These are phyloP conservation scores for Euura saliciscinereae DNA, from an alignment of 1,140 invertebrate species.

Conservation along the genomic window DNA sequence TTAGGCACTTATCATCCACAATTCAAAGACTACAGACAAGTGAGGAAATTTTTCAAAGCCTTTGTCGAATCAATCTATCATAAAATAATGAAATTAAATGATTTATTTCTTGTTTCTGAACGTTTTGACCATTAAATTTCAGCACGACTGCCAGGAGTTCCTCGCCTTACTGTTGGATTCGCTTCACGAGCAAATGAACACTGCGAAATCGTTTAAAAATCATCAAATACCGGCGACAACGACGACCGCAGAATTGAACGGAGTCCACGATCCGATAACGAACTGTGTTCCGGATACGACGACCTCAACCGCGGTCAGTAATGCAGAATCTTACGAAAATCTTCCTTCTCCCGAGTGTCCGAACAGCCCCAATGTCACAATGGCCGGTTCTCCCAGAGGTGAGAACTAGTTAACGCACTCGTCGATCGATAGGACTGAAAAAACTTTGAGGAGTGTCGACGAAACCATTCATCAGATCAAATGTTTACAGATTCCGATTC, in stretches of 20 bases:
- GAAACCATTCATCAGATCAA: neutral
- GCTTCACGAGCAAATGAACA: constrained; percentile 72
- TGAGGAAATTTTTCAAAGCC: constrained; percentile 34
- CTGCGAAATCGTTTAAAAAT: constrained; percentile 50
- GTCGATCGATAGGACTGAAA: neutral
- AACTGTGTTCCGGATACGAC: neutral
- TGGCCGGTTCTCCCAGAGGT: constrained; percentile 55
- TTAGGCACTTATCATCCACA: constrained; percentile 69
- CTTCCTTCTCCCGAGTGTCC: constrained; percentile 45
- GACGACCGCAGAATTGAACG: neutral
- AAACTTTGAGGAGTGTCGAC: neutral
- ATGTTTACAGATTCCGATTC: constrained; percentile 37
- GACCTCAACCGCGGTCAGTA: constrained; percentile 24
- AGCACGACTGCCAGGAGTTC: constrained; percentile 81
- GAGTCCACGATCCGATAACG: neutral
- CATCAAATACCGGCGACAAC: constrained; percentile 37
- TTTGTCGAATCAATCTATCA: too few species aligned
- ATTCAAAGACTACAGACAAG: constrained; percentile 69
- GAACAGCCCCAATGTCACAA: constrained; percentile 51
- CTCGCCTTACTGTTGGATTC: constrained; percentile 71
- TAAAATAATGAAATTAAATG: too few species aligned
- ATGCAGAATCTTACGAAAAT: constrained; percentile 47
- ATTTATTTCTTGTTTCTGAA: too few species aligned
- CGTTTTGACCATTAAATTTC: constrained; percentile 10
- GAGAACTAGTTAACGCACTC: constrained; percentile 19